A percentile compares a stretch with the other conserved stretches of the same genome.
Evolutionary conservation across 53 echinoderm and acorn worm species (phyloP).

Genomic region (Astropecten irregularis): DNA sequence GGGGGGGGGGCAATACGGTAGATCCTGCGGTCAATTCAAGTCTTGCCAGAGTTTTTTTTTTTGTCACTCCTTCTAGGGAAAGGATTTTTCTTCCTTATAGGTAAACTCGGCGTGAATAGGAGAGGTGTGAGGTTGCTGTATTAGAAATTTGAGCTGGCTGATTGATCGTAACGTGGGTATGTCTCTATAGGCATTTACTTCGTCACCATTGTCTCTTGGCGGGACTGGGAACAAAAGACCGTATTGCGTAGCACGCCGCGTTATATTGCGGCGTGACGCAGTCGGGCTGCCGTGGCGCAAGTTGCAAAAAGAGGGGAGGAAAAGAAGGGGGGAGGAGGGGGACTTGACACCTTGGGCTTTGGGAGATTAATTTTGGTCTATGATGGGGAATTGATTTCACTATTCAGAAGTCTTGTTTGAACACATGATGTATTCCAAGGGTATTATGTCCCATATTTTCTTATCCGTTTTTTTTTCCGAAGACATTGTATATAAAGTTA

Average conservation of each 20-base stretch:
- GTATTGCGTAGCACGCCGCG: background rate
- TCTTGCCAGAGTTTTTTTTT: no score
- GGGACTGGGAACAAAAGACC: constrained; percentile 1
- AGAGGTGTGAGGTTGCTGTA: constrained; percentile 46
- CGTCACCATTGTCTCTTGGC: constrained; percentile 21
- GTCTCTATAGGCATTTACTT: constrained; percentile 34
- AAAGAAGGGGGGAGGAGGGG: no score
- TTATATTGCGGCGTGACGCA: background rate
- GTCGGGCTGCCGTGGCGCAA: background rate
- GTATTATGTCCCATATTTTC: no score
- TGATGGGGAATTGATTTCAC: constrained; percentile 10
- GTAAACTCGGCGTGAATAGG: constrained; percentile 19
- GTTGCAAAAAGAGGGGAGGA: no score
- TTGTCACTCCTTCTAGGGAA: no score
- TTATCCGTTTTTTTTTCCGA: background rate
- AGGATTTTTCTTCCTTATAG: constrained; percentile 20
- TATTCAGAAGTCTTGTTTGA: background rate
- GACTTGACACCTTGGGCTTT: constrained; percentile 17
- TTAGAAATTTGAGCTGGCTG: constrained; percentile 44
- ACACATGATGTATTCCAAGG: background rate
- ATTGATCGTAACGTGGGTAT: constrained; percentile 41
- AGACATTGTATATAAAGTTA: background rate
- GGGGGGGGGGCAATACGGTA: background rate
- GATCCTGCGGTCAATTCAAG: background rate
- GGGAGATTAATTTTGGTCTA: background rate